These are phyloP conservation scores for Styela clava DNA, from an alignment of 23 tunicate species.

Conservation along the genomic window DNA sequence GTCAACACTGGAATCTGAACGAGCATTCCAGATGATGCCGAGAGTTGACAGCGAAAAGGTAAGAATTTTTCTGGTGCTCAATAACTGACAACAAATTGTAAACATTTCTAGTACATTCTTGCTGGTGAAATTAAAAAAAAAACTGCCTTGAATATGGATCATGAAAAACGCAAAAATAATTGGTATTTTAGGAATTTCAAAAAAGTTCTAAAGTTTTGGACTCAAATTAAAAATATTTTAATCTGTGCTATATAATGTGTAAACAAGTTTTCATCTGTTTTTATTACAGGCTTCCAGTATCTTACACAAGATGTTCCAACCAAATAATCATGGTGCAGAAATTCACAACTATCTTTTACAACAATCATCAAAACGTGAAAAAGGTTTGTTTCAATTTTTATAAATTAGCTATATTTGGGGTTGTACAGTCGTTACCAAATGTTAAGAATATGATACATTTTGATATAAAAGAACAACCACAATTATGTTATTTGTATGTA, in stretches of 20 bases:
- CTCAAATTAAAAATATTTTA: too few relatives aligned
- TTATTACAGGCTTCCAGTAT: constrained; percentile 10
- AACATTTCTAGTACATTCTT: not conserved
- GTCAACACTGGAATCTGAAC: not conserved
- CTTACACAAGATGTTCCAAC: constrained; percentile 27
- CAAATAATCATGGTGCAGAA: constrained; percentile 9
- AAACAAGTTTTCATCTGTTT: too few relatives aligned
- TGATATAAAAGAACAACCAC: too few relatives aligned
- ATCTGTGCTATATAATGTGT: too few relatives aligned
- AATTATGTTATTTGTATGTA: too few relatives aligned
- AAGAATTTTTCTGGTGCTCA: not conserved
- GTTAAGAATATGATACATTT: too few relatives aligned
- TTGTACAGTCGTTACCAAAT: too few relatives aligned
- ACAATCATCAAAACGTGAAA: constrained; percentile 23
- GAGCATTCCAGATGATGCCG: constrained; percentile 20
- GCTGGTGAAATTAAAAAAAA: not conserved
- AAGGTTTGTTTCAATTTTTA: constrained; percentile 20
- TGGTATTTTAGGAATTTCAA: too few relatives aligned
- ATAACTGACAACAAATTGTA: not conserved
- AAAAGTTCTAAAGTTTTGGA: too few relatives aligned
- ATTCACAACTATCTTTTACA: constrained; percentile 27
- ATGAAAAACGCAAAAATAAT: too few relatives aligned
- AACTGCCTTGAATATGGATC: not conserved
- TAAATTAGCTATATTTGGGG: too few relatives aligned
- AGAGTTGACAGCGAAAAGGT: constrained; percentile 16